A percentile compares a stretch with the other conserved stretches of the same genome.
phyloP scores from a whole-genome alignment of 1,140 invertebrate genomes.

The Schlechtendalia chinensis region DNA sequence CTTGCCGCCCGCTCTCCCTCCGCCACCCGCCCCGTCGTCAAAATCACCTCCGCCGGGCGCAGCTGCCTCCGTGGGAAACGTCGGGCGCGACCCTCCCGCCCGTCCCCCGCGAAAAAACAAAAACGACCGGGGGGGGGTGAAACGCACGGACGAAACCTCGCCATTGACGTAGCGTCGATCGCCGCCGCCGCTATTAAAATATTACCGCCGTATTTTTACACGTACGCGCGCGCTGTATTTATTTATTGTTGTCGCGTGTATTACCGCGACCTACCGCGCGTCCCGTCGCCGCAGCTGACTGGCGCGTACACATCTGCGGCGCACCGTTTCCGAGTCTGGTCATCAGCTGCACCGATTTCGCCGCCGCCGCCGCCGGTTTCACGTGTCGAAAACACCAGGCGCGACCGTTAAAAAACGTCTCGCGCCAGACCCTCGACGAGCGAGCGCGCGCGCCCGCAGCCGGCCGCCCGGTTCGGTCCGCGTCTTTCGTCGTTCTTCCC shows the following conservation, averaged over 20 bases:
- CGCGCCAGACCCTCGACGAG: neutral
- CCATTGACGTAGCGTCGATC: neutral
- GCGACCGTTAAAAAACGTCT: slow-evolving; percentile 20
- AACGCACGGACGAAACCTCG: slow-evolving; percentile 25
- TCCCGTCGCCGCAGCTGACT: neutral
- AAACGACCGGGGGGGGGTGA: neutral
- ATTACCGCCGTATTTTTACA: no score
- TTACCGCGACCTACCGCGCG: neutral
- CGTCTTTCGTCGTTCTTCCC: no score
- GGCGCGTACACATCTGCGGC: slow-evolving; percentile 13
- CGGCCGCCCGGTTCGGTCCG: no score
- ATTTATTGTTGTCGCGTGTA: no score
- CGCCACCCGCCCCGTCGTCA: neutral
- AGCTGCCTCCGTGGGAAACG: slow-evolving; percentile 39
- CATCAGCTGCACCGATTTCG: slow-evolving; percentile 32
- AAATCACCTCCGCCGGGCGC: neutral
- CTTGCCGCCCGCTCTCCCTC: neutral
- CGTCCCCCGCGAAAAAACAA: slow-evolving; percentile 31
- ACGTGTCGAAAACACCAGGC: neutral
- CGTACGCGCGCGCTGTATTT: neutral
- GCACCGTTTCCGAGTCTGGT: slow-evolving; percentile 11
- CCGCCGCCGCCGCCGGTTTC: neutral
- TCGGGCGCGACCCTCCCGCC: no score
- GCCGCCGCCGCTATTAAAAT: neutral
- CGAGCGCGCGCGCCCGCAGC: neutral